A percentile compares a stretch with the other conserved stretches of the same genome.
Evolutionary conservation across 2,888 invertebrate species (phyloP).

Genomic region (Hoplodrina blanda): DNA sequence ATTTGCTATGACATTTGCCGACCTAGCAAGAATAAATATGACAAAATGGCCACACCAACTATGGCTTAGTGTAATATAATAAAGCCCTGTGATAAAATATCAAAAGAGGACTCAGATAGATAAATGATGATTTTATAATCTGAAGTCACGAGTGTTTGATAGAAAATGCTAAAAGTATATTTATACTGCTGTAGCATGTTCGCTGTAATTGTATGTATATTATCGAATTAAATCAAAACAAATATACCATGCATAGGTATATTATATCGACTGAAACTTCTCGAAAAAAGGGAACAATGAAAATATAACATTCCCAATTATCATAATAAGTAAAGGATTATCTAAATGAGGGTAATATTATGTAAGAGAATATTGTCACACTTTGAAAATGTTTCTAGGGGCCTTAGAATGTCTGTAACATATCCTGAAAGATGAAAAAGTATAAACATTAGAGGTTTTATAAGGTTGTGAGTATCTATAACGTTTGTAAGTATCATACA

Average conservation of each 20-base stretch:
- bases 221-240: conserved; percentile 14
- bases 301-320: conserved; percentile 44
- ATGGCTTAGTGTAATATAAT: conserved; percentile 74
- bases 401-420: conserved; percentile 41
- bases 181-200: conserved; percentile 21
- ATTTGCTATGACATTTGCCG: conserved; percentile 92
- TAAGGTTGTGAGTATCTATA: conserved; percentile 57
- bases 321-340: conserved; percentile 28
- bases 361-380: conserved; percentile 10
- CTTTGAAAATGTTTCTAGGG: conserved; percentile 11
- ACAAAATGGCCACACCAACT: conserved; percentile 88
- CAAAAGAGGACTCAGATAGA: conserved; percentile 22
- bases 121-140: conserved; percentile 17
- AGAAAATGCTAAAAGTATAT: conserved; percentile 23
- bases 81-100: conserved; percentile 59
- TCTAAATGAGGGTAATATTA: conserved; percentile 1
- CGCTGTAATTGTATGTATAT: conserved; percentile 16
- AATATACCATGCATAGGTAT: conserved; percentile 16
- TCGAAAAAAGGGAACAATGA: conserved; percentile 35
- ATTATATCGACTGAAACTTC: conserved; percentile 41
- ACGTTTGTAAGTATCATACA: conserved; percentile 27
- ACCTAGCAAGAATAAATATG: conserved; percentile 88
- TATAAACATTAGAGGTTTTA: conserved; percentile 9
- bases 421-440: conserved; percentile 21
- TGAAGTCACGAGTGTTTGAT: conserved; percentile 20